A percentile compares a stretch with the other conserved stretches of the same genome.
phyloP scores from a whole-genome alignment of 2,797 vertebrate genomes.

The Eulemur albifrons region DNA sequence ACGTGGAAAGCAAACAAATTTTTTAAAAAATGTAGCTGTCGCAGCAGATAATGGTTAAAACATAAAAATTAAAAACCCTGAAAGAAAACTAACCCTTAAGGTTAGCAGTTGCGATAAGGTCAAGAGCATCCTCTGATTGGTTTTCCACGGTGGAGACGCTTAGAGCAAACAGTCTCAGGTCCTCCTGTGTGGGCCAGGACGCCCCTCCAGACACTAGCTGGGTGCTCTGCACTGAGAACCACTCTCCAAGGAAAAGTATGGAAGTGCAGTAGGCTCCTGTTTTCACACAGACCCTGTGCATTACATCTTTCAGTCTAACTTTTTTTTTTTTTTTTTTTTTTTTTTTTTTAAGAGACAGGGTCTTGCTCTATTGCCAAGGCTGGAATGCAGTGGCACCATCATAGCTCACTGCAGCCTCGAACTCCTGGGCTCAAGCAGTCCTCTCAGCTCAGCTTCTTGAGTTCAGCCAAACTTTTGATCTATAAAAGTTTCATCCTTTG shows the following conservation, averaged over 20 bases:
- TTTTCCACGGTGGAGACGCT: not conserved
- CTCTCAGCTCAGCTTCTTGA: too few species aligned
- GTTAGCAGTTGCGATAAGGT: not conserved
- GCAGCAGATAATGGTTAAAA: not conserved
- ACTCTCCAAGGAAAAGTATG: not conserved
- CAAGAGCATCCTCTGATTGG: not conserved
- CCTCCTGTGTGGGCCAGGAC: fast-evolving
- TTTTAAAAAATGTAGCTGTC: not conserved
- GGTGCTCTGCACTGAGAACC: not conserved
- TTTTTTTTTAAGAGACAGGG: not conserved
- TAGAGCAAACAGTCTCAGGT: not conserved
- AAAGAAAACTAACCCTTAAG: not conserved
- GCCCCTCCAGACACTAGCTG: fast-evolving
- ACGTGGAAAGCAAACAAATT: not conserved
- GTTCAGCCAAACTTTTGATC: not conserved
- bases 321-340: not conserved
- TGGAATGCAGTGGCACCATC: too few species aligned
- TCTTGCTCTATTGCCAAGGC: not conserved
- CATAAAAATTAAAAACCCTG: not conserved
- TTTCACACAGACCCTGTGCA: not conserved
- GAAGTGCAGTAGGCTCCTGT: not conserved
- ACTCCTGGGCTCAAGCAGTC: too few species aligned
- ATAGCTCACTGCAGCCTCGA: too few species aligned
- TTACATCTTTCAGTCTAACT: not conserved
- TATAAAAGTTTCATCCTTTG: not conserved